Evolutionary conservation across 1,140 invertebrate species (phyloP).

Genomic region (Bombus sylvicola): DNA sequence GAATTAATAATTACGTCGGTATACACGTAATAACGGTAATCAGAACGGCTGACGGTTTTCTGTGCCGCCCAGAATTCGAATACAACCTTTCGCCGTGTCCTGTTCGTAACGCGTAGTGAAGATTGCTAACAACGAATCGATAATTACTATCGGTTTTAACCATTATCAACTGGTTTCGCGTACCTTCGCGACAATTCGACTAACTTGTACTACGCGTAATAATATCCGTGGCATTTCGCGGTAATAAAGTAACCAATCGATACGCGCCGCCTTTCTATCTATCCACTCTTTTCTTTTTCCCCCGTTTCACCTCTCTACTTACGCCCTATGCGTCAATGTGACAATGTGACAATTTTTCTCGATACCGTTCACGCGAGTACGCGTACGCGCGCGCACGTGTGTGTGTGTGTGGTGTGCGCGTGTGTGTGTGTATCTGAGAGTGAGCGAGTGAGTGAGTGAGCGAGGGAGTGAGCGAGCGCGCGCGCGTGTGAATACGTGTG

Average conservation of each 20-base stretch:
- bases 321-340: constrained; percentile 55
- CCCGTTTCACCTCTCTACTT: neutral
- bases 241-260: constrained; percentile 75
- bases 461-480: too few relatives aligned
- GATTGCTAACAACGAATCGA: constrained; percentile 68
- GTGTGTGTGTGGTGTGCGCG: neutral
- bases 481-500: neutral
- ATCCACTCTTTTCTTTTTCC: too few relatives aligned
- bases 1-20: constrained; percentile 23
- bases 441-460: too few relatives aligned
- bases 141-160: constrained; percentile 52
- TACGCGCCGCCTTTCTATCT: constrained; percentile 30
- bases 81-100: constrained; percentile 68
- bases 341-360: constrained; percentile 53
- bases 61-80: constrained; percentile 54
- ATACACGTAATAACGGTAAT: constrained; percentile 22
- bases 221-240: constrained; percentile 26
- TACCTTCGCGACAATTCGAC: constrained; percentile 62
- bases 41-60: constrained; percentile 23
- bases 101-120: constrained; percentile 36
- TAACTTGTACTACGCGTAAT: constrained; percentile 64
- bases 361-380: neutral
- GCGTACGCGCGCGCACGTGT: neutral
- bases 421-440: neutral
- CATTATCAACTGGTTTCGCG: constrained; percentile 12